Evolutionary conservation across 2,888 invertebrate species (phyloP).

Genomic region (Pteria penguin): DNA sequence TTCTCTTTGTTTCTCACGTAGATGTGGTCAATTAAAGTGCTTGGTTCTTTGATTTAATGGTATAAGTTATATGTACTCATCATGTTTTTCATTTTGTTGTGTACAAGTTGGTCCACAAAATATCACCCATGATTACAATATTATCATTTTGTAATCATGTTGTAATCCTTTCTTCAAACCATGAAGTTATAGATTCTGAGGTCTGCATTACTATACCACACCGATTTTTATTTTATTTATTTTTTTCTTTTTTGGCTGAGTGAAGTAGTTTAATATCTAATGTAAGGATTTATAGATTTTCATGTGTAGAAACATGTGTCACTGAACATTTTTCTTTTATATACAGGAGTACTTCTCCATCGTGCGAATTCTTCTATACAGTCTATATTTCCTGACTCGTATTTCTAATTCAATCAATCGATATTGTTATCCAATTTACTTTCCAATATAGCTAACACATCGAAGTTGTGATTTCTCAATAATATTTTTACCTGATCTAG

Average conservation of each 20-base stretch:
- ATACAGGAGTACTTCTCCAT: slow-evolving; percentile 4
- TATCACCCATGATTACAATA: too few relatives aligned
- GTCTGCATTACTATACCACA: too few relatives aligned
- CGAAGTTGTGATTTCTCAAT: slow-evolving; percentile 2
- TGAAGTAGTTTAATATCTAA: slow-evolving; percentile 10
- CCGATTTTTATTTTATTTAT: too few relatives aligned
- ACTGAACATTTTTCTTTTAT: slow-evolving; percentile 21
- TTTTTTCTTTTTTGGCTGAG: too few relatives aligned
- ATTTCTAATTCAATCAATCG: slow-evolving; percentile 25
- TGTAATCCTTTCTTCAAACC: too few relatives aligned
- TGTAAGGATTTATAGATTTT: slow-evolving; percentile 12
- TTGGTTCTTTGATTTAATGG: too few relatives aligned
- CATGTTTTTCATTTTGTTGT: too few relatives aligned
- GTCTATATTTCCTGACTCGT: slow-evolving; percentile 19
- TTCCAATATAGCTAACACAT: slow-evolving; percentile 18
- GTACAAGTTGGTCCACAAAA: too few relatives aligned
- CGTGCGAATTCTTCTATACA: slow-evolving; percentile 12
- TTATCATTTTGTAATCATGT: too few relatives aligned
- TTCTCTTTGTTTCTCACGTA: slow-evolving; percentile 13
- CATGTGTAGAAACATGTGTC: neutral
- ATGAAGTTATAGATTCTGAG: too few relatives aligned
- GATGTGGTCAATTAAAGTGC: slow-evolving; percentile 8
- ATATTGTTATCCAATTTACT: slow-evolving; percentile 26
- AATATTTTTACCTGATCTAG: slow-evolving; percentile 20
- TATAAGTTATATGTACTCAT: too few relatives aligned